Conservation (phyloP, 2,113 vertebrate species). For the Oryzias melastigma region DNA sequence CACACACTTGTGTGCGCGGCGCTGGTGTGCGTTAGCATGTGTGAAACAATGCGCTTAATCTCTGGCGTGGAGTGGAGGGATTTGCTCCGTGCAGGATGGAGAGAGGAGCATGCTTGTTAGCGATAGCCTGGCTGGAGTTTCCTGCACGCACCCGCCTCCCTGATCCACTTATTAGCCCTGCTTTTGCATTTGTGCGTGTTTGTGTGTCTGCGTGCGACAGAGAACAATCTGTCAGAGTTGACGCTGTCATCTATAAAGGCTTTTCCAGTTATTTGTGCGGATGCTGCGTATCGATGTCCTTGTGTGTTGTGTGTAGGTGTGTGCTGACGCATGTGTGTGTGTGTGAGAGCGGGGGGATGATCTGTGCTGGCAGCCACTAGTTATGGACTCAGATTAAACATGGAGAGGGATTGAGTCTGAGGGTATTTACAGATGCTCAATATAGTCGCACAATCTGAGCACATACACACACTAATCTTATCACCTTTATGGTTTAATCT, state of each 20-base stretch:
- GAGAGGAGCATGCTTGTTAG: slow-evolving; percentile 75
- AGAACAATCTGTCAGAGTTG: slow-evolving; percentile 35
- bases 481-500: slow-evolving; percentile 57
- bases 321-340: slow-evolving; percentile 1
- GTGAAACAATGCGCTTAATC: slow-evolving; percentile 71
- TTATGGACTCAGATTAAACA: slow-evolving; percentile 73
- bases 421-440: slow-evolving; percentile 72
- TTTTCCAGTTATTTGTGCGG: slow-evolving; percentile 33
- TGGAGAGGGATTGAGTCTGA: slow-evolving; percentile 67
- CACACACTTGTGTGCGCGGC: no score
- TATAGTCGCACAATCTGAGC: slow-evolving; percentile 61
- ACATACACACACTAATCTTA: slow-evolving; percentile 39
- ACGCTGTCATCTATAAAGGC: slow-evolving; percentile 37
- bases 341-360: slow-evolving; percentile 57
- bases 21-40: not conserved
- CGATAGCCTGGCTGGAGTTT: slow-evolving; percentile 75
- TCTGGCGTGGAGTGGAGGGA: slow-evolving; percentile 67
- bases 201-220: slow-evolving; percentile 27
- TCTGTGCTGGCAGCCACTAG: slow-evolving; percentile 63
- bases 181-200: slow-evolving; percentile 28
- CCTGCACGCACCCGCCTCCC: slow-evolving; percentile 72
- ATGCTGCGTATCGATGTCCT: slow-evolving; percentile 44
- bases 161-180: slow-evolving; percentile 75
- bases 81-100: slow-evolving; percentile 66
- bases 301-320: slow-evolving; percentile 9